A percentile compares a stretch with the other conserved stretches of the same genome.
These are phyloP conservation scores for Larimichthys polyactis DNA, from an alignment of 2,113 vertebrate species.

Conservation along the genomic window DNA sequence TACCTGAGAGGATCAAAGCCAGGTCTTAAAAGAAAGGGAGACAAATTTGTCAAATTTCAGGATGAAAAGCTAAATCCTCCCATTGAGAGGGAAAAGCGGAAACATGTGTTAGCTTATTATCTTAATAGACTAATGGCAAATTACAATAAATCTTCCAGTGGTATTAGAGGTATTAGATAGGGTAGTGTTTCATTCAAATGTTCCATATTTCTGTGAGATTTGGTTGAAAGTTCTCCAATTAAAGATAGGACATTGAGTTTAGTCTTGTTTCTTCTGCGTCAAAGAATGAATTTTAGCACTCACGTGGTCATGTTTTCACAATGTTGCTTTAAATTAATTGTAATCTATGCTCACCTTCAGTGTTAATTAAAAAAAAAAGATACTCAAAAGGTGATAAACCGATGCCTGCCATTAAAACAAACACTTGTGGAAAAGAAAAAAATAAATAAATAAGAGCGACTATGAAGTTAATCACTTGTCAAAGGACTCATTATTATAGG, in stretches of 20 bases:
- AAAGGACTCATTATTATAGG: conserved; percentile 66
- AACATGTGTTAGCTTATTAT: conserved; percentile 52
- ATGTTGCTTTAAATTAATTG: background rate
- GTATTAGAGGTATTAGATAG: background rate
- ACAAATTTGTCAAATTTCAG: conserved; percentile 54
- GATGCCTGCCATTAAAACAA: conserved; percentile 49
- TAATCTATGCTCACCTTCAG: background rate
- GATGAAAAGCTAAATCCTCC: conserved; percentile 54
- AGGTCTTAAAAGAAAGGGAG: conserved; percentile 22
- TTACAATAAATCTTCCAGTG: conserved; percentile 32
- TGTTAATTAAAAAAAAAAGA: background rate
- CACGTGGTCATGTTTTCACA: background rate
- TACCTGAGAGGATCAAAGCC: conserved; percentile 67
- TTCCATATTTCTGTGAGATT: background rate
- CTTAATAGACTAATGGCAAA: conserved; percentile 49
- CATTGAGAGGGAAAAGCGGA: conserved; percentile 33
- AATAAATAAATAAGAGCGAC: conserved; percentile 5
- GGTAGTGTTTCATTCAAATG: background rate
- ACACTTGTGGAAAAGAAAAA: conserved; percentile 20
- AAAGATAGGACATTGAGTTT: background rate
- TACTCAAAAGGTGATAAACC: conserved; percentile 19
- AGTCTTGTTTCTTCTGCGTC: background rate
- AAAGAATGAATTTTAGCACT: background rate
- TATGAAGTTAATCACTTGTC: conserved; percentile 61
- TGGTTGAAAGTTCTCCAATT: background rate